These are phyloP conservation scores for Arvicanthis niloticus DNA, from an alignment of 2,113 vertebrate genomes.

Conservation along the genomic window DNA sequence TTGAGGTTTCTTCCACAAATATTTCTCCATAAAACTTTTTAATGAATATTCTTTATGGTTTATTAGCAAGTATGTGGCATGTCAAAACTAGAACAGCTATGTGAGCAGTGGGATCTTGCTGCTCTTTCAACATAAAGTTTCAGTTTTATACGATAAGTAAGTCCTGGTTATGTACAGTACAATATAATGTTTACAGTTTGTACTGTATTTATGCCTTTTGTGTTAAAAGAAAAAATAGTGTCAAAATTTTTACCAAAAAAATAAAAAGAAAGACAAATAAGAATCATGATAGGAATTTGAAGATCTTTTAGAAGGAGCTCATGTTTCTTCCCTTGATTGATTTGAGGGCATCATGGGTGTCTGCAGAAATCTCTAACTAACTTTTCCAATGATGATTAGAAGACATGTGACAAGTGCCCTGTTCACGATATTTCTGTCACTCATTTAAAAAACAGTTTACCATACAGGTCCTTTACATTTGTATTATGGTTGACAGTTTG, in stretches of 20 bases:
- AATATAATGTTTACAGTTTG: background rate
- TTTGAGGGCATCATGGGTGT: too few relatives aligned
- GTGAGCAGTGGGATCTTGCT: background rate
- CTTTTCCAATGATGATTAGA: background rate
- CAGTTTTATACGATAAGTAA: background rate
- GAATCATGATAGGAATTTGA: background rate
- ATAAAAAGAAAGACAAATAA: background rate
- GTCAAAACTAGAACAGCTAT: background rate
- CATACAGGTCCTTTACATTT: background rate
- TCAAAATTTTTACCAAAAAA: background rate
- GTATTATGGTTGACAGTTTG: background rate
- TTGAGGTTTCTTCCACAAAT: background rate
- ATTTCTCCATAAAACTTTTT: background rate
- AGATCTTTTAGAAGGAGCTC: background rate
- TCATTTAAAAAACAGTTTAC: background rate
- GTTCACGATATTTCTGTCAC: background rate
- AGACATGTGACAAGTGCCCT: background rate
- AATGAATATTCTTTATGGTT: background rate
- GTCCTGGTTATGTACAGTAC: background rate
- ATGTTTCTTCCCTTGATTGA: background rate
- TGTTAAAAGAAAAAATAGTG: background rate
- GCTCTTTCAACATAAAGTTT: background rate
- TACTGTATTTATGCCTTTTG: background rate
- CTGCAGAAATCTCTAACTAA: too few relatives aligned
- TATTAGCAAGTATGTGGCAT: background rate